Evolutionary conservation across 2,797 vertebrate species (phyloP).

Genomic region (Chaunax sp.): DNA sequence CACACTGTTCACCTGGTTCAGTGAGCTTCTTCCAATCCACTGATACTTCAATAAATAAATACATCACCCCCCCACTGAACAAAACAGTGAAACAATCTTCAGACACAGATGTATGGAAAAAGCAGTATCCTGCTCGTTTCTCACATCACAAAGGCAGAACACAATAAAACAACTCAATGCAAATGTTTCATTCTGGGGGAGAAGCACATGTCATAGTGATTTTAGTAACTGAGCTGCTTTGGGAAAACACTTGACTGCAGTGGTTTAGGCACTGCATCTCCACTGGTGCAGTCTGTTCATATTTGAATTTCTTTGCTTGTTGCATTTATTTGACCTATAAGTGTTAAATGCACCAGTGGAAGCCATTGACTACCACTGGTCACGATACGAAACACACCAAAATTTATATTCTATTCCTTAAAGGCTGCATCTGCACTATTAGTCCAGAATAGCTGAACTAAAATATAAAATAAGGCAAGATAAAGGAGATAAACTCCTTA

Average conservation of each 20-base stretch:
- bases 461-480: conserved; percentile 77
- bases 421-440: conserved; percentile 60
- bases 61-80: conserved; percentile 63
- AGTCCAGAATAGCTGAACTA: conserved; percentile 42
- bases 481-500: conserved; percentile 49
- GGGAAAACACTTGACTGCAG: conserved; percentile 28
- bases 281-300: conserved; percentile 37
- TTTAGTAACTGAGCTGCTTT: conserved; percentile 9
- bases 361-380: conserved; percentile 8
- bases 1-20: conserved; percentile 29
- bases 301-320: conserved; percentile 14
- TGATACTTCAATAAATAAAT: conserved; percentile 79
- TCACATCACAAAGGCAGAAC: conserved; percentile 33
- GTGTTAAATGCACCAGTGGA: conserved; percentile 20
- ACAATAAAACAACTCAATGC: conserved; percentile 30
- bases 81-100: conserved; percentile 56
- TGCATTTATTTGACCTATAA: conserved; percentile 18
- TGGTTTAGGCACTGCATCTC: conserved; percentile 42
- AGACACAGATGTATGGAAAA: conserved; percentile 46
- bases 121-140: conserved; percentile 43
- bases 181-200: conserved; percentile 29
- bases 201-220: conserved; percentile 38
- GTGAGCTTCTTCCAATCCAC: conserved; percentile 28
- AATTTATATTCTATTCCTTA: conserved; percentile 34
- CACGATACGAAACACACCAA: not conserved